Conservation (phyloP, 1,140 invertebrate genomes). For the Drosophila bipectinata region DNA sequence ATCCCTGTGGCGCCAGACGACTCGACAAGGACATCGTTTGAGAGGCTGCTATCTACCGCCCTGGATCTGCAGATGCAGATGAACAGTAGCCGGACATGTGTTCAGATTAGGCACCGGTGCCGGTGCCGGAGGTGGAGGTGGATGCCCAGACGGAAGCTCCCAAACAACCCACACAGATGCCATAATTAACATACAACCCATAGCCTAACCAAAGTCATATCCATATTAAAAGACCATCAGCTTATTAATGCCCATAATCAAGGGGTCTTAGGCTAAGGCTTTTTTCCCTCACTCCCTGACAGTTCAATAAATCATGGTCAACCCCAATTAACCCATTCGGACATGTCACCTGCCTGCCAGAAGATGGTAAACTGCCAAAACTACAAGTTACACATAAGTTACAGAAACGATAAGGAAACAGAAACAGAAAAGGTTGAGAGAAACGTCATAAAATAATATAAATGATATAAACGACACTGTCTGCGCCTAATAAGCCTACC, state of each 20-base stretch:
- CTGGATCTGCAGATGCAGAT: slow-evolving; percentile 38
- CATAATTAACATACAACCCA: slow-evolving; percentile 62
- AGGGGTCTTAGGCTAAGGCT: slow-evolving; percentile 37
- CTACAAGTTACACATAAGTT: slow-evolving; percentile 67
- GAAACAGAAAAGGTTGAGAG: slow-evolving; percentile 14
- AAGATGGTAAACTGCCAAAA: slow-evolving; percentile 35
- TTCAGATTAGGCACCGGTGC: slow-evolving; percentile 28
- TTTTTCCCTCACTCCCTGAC: slow-evolving; percentile 43
- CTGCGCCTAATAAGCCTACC: slow-evolving; percentile 74
- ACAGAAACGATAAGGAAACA: slow-evolving; percentile 9
- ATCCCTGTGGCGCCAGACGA: slow-evolving; percentile 54
- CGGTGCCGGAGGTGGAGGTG: slow-evolving; percentile 1
- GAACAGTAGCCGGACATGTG: slow-evolving; percentile 67
- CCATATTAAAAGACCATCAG: slow-evolving; percentile 72
- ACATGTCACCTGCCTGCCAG: slow-evolving; percentile 64
- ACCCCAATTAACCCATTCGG: slow-evolving; percentile 72
- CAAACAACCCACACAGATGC: slow-evolving; percentile 22
- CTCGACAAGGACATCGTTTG: slow-evolving; percentile 40
- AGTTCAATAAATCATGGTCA: slow-evolving; percentile 76
- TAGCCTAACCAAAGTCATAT: slow-evolving; percentile 27
- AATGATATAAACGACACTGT: slow-evolving; percentile 82
- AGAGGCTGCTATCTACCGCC: slow-evolving; percentile 59
- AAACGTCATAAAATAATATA: slow-evolving; percentile 80
- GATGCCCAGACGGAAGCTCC: slow-evolving; percentile 20
- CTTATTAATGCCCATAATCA: slow-evolving; percentile 68